These are phyloP conservation scores for Radopholus similis DNA, from an alignment of 1,140 invertebrate genomes.

Conservation along the genomic window DNA sequence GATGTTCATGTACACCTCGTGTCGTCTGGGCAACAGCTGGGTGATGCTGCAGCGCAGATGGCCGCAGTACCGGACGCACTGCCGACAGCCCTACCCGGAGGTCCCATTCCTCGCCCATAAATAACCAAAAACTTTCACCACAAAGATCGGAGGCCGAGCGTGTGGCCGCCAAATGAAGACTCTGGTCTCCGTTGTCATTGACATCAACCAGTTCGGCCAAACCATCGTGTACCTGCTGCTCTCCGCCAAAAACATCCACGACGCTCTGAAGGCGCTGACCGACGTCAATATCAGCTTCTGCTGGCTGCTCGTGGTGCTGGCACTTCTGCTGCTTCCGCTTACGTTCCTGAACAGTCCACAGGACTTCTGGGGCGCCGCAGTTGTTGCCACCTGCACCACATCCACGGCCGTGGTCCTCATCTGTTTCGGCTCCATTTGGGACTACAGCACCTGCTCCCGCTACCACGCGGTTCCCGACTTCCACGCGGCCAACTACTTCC, in stretches of 20 bases:
- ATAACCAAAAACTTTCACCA: too few species aligned
- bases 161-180: too few species aligned
- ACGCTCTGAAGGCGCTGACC: constrained; percentile 65
- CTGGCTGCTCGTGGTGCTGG: constrained; percentile 69
- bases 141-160: too few species aligned
- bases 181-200: constrained; percentile 65
- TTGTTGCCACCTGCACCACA: constrained; percentile 42
- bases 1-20: constrained; percentile 43
- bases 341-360: constrained; percentile 72
- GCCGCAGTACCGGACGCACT: constrained; percentile 66
- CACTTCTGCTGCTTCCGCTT: constrained; percentile 66
- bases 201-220: constrained; percentile 71
- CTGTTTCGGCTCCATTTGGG: constrained; percentile 40
- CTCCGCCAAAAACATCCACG: constrained; percentile 65
- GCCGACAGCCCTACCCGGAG: constrained; percentile 68
- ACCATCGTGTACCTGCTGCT: constrained; percentile 72
- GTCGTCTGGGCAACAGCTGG: constrained; percentile 69
- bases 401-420: constrained; percentile 54
- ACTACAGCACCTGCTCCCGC: constrained; percentile 32
- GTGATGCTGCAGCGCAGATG: constrained; percentile 69
- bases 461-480: constrained; percentile 38
- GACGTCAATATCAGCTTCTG: constrained; percentile 66
- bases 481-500: constrained; percentile 61
- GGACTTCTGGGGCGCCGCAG: constrained; percentile 66
- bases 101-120: too few species aligned